Percentiles rank a stretch among this genome's conserved stretches.
These are phyloP conservation scores for Toxotes lorentzi DNA, from an alignment of 2,797 vertebrate genomes.

Conservation along the genomic window DNA sequence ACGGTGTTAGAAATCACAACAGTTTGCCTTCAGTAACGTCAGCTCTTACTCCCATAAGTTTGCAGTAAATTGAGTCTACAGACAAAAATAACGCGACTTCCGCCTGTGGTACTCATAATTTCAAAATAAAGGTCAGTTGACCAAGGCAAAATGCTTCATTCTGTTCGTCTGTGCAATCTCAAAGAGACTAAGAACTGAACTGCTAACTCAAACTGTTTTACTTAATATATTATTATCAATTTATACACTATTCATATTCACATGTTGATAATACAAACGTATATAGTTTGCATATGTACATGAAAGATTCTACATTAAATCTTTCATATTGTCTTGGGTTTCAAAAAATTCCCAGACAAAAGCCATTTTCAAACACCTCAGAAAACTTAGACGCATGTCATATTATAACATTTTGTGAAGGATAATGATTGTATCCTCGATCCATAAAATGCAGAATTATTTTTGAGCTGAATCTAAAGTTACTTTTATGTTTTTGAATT, in stretches of 20 bases:
- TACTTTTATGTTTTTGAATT: neutral
- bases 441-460: neutral
- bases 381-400: neutral
- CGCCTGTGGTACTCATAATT: neutral
- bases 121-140: slow-evolving; percentile 55
- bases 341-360: neutral
- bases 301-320: neutral
- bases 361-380: neutral
- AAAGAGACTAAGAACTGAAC: neutral
- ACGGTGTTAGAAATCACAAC: neutral
- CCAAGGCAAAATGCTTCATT: no score
- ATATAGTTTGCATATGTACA: no score
- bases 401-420: neutral
- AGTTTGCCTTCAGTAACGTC: neutral
- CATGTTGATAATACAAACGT: no score
- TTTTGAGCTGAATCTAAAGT: neutral
- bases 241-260: neutral
- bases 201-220: neutral
- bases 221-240: neutral
- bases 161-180: no score
- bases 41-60: slow-evolving; percentile 59
- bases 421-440: neutral
- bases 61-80: slow-evolving; percentile 8
- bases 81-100: slow-evolving; percentile 22
- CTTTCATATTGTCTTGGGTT: neutral